These are phyloP conservation scores for Muschampia plurimacula DNA, from an alignment of 2,888 invertebrate species.

Conservation along the genomic window DNA sequence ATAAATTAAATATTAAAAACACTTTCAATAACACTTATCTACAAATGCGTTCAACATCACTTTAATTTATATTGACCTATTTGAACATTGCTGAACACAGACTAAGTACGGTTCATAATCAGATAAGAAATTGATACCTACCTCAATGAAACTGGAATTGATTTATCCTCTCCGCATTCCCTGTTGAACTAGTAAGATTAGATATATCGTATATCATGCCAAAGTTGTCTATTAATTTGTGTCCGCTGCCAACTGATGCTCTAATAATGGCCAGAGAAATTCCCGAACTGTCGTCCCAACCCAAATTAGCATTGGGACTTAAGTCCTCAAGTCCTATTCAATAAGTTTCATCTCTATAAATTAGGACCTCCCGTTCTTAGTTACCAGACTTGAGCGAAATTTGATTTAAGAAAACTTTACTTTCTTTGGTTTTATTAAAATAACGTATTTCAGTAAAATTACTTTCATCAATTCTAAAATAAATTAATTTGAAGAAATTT, in stretches of 20 bases:
- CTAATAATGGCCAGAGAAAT: conserved; percentile 16
- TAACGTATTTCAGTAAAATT: background rate
- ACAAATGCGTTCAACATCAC: too few relatives aligned
- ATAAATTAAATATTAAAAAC: too few relatives aligned
- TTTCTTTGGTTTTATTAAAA: background rate
- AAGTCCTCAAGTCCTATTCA: conserved; percentile 14
- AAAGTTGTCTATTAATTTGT: conserved; percentile 29
- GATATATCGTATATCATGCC: conserved; percentile 16
- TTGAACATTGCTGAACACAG: background rate
- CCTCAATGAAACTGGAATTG: background rate
- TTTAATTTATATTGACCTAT: background rate
- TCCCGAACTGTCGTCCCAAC: conserved; percentile 15
- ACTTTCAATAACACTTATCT: too few relatives aligned
- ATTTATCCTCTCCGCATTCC: background rate
- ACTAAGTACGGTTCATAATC: background rate
- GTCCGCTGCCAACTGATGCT: conserved; percentile 11
- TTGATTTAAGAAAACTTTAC: background rate
- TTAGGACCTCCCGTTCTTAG: conserved; percentile 15
- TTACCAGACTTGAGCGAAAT: background rate
- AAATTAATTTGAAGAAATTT: background rate
- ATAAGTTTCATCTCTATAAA: conserved; percentile 24
- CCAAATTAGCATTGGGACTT: conserved; percentile 20
- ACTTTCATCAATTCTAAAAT: background rate
- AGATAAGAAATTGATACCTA: conserved; percentile 2
- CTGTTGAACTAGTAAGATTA: conserved; percentile 11